phyloP scores from a whole-genome alignment of 2,797 vertebrate genomes.

The Coregonus suidteri region DNA sequence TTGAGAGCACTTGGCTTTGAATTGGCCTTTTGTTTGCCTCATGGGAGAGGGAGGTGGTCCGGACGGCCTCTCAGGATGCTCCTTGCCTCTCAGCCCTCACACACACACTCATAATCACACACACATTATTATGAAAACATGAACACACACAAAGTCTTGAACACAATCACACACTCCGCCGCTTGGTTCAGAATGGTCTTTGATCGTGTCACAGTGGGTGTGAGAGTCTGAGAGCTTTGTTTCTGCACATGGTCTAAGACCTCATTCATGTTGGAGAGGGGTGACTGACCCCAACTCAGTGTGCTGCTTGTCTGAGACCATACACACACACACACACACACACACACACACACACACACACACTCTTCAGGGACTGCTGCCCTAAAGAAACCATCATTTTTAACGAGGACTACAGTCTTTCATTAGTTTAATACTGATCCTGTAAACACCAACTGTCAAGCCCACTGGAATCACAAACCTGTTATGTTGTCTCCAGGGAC shows the following conservation, averaged over 20 bases:
- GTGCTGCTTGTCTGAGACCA: background rate
- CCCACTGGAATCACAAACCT: background rate
- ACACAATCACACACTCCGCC: slow-evolving; percentile 2
- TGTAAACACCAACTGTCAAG: background rate
- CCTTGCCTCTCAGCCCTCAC: slow-evolving; percentile 6
- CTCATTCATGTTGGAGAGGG: slow-evolving; percentile 56
- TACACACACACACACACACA: no score
- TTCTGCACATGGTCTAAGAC: slow-evolving; percentile 6
- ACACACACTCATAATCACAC: slow-evolving; percentile 4
- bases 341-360: background rate
- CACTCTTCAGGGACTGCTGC: no score
- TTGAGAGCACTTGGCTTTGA: slow-evolving; percentile 97
- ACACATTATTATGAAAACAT: slow-evolving; percentile 7
- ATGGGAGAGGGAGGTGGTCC: slow-evolving; percentile 50
- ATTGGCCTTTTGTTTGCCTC: slow-evolving; percentile 93
- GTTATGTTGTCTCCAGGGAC: background rate
- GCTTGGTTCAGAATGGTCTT: background rate
- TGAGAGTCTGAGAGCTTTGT: slow-evolving; percentile 33
- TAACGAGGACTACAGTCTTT: background rate
- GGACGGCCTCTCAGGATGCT: slow-evolving; percentile 13
- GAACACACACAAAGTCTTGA: background rate
- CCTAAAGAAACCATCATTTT: background rate
- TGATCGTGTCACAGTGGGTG: slow-evolving; percentile 20
- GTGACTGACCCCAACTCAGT: slow-evolving; percentile 31
- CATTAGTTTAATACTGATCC: background rate